phyloP scores from a whole-genome alignment of 1,140 invertebrate genomes.

The Rhagoletis zephyria region DNA sequence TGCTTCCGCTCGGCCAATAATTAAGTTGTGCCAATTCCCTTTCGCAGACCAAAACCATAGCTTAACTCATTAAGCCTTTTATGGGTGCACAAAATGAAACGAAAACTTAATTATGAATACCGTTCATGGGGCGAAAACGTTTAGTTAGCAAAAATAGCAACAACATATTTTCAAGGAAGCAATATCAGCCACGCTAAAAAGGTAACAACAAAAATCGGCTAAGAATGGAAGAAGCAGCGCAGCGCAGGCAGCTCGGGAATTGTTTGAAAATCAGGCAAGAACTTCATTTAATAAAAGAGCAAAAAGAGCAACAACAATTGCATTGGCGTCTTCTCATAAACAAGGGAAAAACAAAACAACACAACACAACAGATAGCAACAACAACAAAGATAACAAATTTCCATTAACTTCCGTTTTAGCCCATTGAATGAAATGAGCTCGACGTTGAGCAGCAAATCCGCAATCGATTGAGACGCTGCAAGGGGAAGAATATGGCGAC shows the following conservation, averaged over 20 bases:
- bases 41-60: neutral
- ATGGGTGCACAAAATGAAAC: constrained; percentile 14
- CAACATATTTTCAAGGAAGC: constrained; percentile 8
- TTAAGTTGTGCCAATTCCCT: neutral
- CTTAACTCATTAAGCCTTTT: neutral
- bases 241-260: neutral
- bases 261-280: neutral
- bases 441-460: neutral
- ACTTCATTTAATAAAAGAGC: neutral
- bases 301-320: neutral
- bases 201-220: neutral
- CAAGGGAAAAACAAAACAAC: neutral
- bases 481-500: neutral
- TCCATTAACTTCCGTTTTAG: constrained; percentile 34
- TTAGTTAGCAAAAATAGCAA: neutral
- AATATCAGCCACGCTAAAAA: neutral
- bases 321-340: neutral
- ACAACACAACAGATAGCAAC: neutral
- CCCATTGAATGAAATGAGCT: neutral
- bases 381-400: neutral
- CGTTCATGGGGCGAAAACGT: neutral
- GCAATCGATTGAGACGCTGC: constrained; percentile 2
- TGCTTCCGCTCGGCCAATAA: neutral
- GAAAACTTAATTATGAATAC: constrained; percentile 34
- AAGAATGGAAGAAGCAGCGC: neutral